These are phyloP conservation scores for Pseudocheirus occidentalis DNA, from an alignment of 2,797 vertebrate genomes.

Conservation along the genomic window DNA sequence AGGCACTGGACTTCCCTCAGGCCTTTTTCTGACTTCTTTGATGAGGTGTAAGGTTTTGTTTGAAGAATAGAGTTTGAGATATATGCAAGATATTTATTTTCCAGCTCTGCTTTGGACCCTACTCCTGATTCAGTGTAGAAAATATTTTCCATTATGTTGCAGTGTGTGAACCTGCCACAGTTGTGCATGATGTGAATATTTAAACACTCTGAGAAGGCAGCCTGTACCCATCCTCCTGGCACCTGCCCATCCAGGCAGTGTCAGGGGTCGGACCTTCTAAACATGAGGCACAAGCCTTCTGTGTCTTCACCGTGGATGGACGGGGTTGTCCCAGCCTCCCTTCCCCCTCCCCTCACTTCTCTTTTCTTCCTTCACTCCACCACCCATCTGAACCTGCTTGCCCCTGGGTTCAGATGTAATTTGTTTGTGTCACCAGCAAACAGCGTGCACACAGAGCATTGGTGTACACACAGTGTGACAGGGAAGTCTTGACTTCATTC, in stretches of 20 bases:
- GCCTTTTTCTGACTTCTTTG: constrained; percentile 85
- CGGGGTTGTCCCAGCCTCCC: constrained; percentile 69
- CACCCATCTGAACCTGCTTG: constrained; percentile 79
- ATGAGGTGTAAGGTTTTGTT: constrained; percentile 85
- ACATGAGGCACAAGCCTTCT: constrained; percentile 65
- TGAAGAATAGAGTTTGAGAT: constrained; percentile 86
- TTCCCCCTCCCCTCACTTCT: constrained; percentile 27
- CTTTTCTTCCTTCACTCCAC: constrained; percentile 72
- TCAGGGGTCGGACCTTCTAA: constrained; percentile 73
- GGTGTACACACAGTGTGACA: constrained; percentile 77
- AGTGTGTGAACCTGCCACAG: constrained; percentile 79
- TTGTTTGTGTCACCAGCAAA: constrained; percentile 82
- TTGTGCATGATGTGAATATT: constrained; percentile 80
- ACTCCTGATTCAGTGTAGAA: constrained; percentile 78
- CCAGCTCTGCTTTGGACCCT: constrained; percentile 83
- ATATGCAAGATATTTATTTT: constrained; percentile 85
- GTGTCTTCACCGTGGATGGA: constrained; percentile 70
- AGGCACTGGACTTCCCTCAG: constrained; percentile 83
- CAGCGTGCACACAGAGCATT: constrained; percentile 64
- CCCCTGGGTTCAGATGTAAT: constrained; percentile 79
- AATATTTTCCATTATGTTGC: constrained; percentile 80
- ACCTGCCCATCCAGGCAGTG: constrained; percentile 77
- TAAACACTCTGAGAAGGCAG: constrained; percentile 79
- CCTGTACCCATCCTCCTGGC: constrained; percentile 76
- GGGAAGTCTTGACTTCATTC: constrained; percentile 81